Conservation (phyloP, 2,797 vertebrate species). For the Spinus pinus region DNA sequence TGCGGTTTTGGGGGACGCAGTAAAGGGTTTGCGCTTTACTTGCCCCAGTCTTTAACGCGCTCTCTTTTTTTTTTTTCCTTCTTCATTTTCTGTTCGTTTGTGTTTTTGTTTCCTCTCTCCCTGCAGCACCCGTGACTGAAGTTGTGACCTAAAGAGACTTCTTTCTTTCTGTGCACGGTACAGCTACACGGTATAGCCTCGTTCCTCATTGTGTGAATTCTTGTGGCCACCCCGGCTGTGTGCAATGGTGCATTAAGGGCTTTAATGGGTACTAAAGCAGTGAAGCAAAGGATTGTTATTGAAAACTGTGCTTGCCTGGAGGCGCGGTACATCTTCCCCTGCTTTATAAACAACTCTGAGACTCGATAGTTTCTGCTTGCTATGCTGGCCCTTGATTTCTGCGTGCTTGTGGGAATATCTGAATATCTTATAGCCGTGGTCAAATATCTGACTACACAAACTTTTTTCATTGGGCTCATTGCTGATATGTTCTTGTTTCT, state of each 20-base stretch:
- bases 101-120: fast-evolving
- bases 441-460: fast-evolving
- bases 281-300: fast-evolving
- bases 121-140: neutral
- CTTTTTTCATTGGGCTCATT: neutral
- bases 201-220: fast-evolving
- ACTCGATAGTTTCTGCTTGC: fast-evolving
- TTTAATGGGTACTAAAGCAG: neutral
- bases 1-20: fast-evolving
- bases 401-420: neutral
- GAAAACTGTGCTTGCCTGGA: neutral
- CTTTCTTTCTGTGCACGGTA: fast-evolving
- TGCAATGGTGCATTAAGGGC: fast-evolving
- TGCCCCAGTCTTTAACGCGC: fast-evolving
- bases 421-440: fast-evolving
- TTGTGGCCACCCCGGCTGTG: fast-evolving
- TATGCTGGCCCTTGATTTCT: neutral
- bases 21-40: fast-evolving
- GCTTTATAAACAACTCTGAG: neutral
- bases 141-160: neutral
- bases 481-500: neutral
- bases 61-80: neutral
- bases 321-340: neutral
- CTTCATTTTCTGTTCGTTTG: neutral
- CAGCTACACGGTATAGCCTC: fast-evolving